phyloP scores from a whole-genome alignment of 2,888 invertebrate species.

The Lithophane leautieri region DNA sequence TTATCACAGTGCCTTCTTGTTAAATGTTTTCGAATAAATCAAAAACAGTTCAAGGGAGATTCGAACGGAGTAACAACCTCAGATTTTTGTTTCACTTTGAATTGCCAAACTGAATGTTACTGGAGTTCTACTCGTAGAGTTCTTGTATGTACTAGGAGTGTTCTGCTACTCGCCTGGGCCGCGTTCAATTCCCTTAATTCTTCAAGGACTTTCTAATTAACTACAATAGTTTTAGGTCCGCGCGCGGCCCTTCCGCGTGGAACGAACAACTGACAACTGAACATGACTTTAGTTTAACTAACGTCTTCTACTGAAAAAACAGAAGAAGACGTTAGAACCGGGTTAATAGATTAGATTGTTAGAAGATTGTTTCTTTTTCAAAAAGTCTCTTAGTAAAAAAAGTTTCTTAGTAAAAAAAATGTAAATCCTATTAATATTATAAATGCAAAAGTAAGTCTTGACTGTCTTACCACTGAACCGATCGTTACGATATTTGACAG shows the following conservation, averaged over 20 bases:
- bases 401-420: not conserved
- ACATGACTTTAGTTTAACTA: not conserved
- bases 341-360: not conserved
- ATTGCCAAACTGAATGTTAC: not conserved
- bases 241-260: too few species aligned
- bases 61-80: not conserved
- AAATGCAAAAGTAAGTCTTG: not conserved
- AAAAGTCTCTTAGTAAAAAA: not conserved
- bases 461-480: too few species aligned
- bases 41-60: constrained; percentile 5
- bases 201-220: too few species aligned
- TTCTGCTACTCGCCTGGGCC: not conserved
- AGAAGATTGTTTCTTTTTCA: not conserved
- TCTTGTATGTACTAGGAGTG: not conserved
- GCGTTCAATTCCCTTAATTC: not conserved
- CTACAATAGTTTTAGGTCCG: too few species aligned
- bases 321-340: not conserved
- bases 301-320: not conserved
- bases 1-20: not conserved
- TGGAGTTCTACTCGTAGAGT: not conserved
- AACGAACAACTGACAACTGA: too few species aligned
- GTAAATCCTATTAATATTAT: not conserved
- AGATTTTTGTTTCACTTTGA: not conserved
- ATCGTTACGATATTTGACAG: not conserved
- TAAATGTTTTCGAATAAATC: constrained; percentile 5